Evolutionary conservation across 2,797 vertebrate species (phyloP).

Genomic region (Eurystomus glaucurus): DNA sequence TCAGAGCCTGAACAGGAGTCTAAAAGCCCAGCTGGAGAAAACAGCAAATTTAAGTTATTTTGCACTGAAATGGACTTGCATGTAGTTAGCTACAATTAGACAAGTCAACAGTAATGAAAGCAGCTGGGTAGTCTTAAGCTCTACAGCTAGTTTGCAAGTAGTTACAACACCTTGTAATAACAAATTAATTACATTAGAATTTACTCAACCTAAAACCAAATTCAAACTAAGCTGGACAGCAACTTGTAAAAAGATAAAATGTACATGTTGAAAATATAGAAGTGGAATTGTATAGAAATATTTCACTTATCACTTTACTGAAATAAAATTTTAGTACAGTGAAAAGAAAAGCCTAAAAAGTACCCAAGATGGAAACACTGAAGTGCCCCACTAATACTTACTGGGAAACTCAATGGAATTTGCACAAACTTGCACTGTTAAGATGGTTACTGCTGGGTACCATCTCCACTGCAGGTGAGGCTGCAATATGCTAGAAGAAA

Average conservation of each 20-base stretch:
- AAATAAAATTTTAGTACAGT: background rate
- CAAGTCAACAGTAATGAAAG: background rate
- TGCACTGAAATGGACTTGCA: background rate
- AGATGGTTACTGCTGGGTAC: background rate
- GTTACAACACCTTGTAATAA: background rate
- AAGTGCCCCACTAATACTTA: background rate
- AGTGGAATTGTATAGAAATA: background rate
- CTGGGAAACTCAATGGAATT: background rate
- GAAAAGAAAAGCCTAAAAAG: background rate
- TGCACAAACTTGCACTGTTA: background rate
- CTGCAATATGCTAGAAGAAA: background rate
- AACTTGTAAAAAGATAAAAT: background rate
- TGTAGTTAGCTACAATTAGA: background rate
- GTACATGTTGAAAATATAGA: background rate
- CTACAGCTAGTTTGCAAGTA: background rate
- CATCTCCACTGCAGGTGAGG: background rate
- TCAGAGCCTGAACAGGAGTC: background rate
- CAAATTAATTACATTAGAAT: background rate
- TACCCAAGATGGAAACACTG: background rate
- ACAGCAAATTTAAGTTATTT: background rate
- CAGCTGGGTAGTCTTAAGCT: background rate
- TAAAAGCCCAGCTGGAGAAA: background rate
- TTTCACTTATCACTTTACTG: background rate
- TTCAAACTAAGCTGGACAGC: background rate
- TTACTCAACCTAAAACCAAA: background rate